A percentile compares a stretch with the other conserved stretches of the same genome.
Conservation (phyloP, 1,140 invertebrate genomes). For the Mylabris phalerata region DNA sequence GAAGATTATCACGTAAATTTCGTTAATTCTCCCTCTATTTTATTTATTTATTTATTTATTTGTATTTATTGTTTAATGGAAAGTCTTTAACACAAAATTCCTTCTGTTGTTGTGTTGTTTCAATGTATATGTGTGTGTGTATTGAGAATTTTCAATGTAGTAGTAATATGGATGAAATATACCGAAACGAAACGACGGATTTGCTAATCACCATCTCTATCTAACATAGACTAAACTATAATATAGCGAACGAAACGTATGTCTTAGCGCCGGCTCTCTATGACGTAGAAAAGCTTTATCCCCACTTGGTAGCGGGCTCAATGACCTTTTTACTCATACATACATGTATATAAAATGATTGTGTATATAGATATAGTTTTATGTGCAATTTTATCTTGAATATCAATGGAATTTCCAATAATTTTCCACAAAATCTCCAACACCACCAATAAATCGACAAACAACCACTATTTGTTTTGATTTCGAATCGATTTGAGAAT, state of each 20-base stretch:
- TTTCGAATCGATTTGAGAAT: too few species aligned
- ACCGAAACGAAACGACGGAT: conserved; percentile 14
- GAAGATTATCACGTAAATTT: too few species aligned
- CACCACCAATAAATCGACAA: too few species aligned
- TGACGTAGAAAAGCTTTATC: conserved; percentile 34
- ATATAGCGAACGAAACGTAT: conserved; percentile 12
- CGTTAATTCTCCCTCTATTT: too few species aligned
- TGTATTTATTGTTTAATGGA: too few species aligned
- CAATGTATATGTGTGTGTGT: conserved; percentile 34
- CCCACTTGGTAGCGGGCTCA: conserved; percentile 32
- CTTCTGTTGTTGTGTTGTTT: too few species aligned
- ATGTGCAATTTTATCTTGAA: too few species aligned
- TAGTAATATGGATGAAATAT: conserved; percentile 34
- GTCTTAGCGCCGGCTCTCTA: conserved; percentile 25
- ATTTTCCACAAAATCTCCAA: too few species aligned
- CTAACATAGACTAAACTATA: conserved; percentile 11
- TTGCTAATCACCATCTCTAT: conserved; percentile 21
- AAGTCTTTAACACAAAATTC: too few species aligned
- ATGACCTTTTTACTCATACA: conserved; percentile 22
- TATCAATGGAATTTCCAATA: too few species aligned
- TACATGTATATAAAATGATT: conserved; percentile 26
- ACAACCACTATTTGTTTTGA: too few species aligned
- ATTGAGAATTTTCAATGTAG: background rate
- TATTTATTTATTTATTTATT: too few species aligned
- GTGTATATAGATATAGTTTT: background rate